Conservation (phyloP, 2,113 vertebrate species). For the Gambusia holbrooki region DNA sequence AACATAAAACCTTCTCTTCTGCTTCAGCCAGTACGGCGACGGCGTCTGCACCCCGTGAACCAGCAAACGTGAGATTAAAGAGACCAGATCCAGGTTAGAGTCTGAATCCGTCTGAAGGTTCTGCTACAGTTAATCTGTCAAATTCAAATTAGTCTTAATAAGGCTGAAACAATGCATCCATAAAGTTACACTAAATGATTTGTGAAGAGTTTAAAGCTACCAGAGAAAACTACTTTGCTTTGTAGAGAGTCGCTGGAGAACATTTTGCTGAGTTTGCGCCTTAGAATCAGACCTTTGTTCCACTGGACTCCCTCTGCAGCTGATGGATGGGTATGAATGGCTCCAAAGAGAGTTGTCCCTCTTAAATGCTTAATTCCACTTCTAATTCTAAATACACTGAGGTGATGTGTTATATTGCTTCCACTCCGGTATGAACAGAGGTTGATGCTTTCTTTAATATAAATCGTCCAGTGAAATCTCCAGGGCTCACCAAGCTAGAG, state of each 20-base stretch:
- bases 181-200: background rate
- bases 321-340: background rate
- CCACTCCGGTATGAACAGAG: background rate
- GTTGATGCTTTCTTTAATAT: background rate
- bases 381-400: background rate
- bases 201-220: background rate
- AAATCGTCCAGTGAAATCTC: background rate
- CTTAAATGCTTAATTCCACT: background rate
- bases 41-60: slow-evolving; percentile 22
- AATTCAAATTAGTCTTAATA: background rate
- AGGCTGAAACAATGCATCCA: background rate
- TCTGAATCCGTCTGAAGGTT: too few relatives aligned
- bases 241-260: slow-evolving; percentile 1
- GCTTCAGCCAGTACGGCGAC: slow-evolving; percentile 14
- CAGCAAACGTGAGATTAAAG: slow-evolving; percentile 5
- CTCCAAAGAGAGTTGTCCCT: background rate
- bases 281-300: background rate
- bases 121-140: too few relatives aligned
- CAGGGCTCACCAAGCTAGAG: background rate
- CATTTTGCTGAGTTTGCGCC: slow-evolving; percentile 1
- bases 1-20: slow-evolving; percentile 22
- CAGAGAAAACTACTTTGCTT: background rate
- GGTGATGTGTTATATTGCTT: background rate
- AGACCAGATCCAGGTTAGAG: background rate
- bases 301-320: background rate